A percentile compares a stretch with the other conserved stretches of the same genome.
Conservation (phyloP, 2,888 invertebrate genomes). For the Noctua fimbriata region DNA sequence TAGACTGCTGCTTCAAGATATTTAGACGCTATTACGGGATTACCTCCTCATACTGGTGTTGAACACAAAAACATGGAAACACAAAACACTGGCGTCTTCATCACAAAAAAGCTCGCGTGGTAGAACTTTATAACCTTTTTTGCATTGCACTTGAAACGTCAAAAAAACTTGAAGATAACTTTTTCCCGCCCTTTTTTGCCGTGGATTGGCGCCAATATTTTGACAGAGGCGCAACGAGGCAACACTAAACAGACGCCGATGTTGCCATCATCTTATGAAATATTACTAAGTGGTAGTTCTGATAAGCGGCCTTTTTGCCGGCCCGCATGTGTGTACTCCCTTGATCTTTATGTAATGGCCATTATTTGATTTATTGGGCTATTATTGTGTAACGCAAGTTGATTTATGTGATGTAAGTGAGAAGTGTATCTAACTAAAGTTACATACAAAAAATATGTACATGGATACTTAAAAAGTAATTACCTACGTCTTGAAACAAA, state of each 20-base stretch:
- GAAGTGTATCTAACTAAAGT: conserved; percentile 54
- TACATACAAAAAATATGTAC: conserved; percentile 47
- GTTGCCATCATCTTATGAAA: conserved; percentile 78
- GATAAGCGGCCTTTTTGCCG: conserved; percentile 80
- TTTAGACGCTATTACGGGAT: not conserved
- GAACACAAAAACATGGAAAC: conserved; percentile 10
- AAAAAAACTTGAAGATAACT: conserved; percentile 61
- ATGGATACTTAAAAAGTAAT: conserved; percentile 60
- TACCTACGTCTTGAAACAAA: conserved; percentile 37
- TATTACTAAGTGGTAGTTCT: conserved; percentile 83
- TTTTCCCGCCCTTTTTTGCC: conserved; percentile 66
- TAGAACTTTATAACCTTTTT: conserved; percentile 50
- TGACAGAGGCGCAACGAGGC: conserved; percentile 77
- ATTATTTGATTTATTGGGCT: conserved; percentile 68
- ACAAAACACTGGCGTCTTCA: conserved; percentile 6
- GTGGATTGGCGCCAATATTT: conserved; percentile 82
- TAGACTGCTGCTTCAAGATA: conserved; percentile 1
- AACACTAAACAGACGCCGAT: conserved; percentile 80
- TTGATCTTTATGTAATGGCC: conserved; percentile 67
- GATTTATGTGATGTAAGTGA: conserved; percentile 64
- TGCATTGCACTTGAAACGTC: conserved; percentile 40
- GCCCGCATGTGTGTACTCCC: conserved; percentile 66
- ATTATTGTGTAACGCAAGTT: conserved; percentile 62
- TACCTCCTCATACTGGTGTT: not conserved
- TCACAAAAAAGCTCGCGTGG: conserved; percentile 38